Percentiles rank a stretch among this genome's conserved stretches.
These are phyloP conservation scores for Thymallus thymallus DNA, from an alignment of 2,113 vertebrate species.

Conservation along the genomic window DNA sequence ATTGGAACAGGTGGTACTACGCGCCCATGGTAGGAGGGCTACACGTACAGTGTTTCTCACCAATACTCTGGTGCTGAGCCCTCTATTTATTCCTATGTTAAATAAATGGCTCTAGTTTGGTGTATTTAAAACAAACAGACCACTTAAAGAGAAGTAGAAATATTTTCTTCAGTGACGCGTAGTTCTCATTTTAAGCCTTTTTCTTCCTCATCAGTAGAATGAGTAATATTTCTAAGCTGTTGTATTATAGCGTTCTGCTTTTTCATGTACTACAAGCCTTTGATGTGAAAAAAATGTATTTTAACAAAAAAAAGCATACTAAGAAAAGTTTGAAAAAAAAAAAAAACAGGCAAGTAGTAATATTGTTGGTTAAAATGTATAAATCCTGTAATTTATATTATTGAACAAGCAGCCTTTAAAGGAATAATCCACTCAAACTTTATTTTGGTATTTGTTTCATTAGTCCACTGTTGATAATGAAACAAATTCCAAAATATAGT, in stretches of 20 bases:
- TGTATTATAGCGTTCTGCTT: slow-evolving; percentile 30
- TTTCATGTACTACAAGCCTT: slow-evolving; percentile 33
- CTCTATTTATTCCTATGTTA: not conserved
- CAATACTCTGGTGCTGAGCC: not conserved
- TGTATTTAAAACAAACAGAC: slow-evolving; percentile 2
- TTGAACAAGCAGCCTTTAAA: slow-evolving; percentile 31
- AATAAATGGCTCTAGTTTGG: not conserved
- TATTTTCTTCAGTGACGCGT: slow-evolving; percentile 22
- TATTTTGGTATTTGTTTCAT: no score
- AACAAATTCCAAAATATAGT: no score
- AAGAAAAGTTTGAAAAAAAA: slow-evolving; percentile 13
- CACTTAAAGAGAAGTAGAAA: slow-evolving; percentile 14
- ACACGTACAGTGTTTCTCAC: not conserved
- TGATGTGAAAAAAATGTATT: slow-evolving; percentile 51
- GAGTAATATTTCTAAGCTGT: slow-evolving; percentile 29
- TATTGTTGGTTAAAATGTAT: slow-evolving; percentile 24
- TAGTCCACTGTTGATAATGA: no score
- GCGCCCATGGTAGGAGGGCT: not conserved
- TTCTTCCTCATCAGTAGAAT: slow-evolving; percentile 13
- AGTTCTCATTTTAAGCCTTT: slow-evolving; percentile 22
- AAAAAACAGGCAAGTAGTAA: slow-evolving; percentile 21
- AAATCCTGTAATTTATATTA: slow-evolving; percentile 39
- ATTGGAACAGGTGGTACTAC: slow-evolving; percentile 12
- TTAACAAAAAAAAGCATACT: slow-evolving; percentile 30
- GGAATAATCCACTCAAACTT: no score